Evolutionary conservation across 2,888 invertebrate species (phyloP), one percentile per base, ranked within the genome.

Genomic region (Drosophila histrio): DNA sequence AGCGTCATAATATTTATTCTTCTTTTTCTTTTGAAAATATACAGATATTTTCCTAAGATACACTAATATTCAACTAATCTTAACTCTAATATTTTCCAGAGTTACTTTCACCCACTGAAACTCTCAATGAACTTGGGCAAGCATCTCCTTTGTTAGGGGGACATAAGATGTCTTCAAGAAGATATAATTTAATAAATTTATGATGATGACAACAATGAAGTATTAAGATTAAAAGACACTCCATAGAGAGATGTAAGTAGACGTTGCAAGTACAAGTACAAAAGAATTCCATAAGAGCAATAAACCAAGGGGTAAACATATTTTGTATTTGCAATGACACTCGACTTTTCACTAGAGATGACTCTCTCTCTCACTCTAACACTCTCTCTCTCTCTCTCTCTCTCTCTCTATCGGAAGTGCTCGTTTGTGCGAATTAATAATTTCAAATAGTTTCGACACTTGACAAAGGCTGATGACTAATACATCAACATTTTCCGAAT

Each of bases 391-490:
- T 21, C n/a, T 11, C n/a, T 39, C 7, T 22, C n/a, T n/a, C 2
- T 13, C 13, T 22, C 34, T 50, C 21, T 28, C 44, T 59, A 9
- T 44, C 61, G 80, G 86, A 77, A 69, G 60, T 85, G 69, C 74
- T 72, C 65, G 72, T 67, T 83, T 70, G 71, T 75, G 82, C 70
- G 77, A 75, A 77, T 84, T 84, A 81, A 84, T 84, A 78, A 72
- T 72, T 69, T 47, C 26, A 61, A 75, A 69, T 62, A 71, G 52
- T 57, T 54, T 50, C 50, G 46, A 61, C 64, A 79, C 85, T 85
- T 77, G 63, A 49, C 74, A 74, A 69, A 54, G 21, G 22, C 43
- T 21, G 61, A 56, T 74, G 75, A 72, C 60, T 69, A 77, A 68
- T 54, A 11, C 62, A 28, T 36, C 30, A 36, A 38, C 21, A 39